Conservation (phyloP, 1,140 invertebrate genomes). For the Diachasma alloeum region DNA sequence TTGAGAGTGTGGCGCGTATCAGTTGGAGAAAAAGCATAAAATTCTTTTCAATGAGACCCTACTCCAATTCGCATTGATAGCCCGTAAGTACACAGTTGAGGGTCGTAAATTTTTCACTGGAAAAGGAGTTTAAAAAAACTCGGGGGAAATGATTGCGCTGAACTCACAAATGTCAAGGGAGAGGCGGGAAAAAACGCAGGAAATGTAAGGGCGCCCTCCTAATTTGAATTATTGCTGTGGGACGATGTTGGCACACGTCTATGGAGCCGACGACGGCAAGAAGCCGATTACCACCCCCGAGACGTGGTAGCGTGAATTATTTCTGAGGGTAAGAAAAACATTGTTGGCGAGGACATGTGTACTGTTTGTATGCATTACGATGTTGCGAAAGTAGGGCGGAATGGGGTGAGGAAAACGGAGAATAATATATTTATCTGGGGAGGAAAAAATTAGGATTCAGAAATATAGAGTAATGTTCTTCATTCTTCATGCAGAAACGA, state of each 20-base stretch:
- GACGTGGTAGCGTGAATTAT: conserved; percentile 20
- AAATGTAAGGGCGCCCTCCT: neutral
- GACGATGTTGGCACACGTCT: neutral
- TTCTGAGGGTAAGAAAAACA: conserved; percentile 19
- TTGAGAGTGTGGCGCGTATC: neutral
- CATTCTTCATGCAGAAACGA: no score
- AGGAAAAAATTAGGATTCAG: no score
- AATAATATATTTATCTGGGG: neutral
- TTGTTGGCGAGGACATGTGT: conserved; percentile 15
- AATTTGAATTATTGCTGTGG: conserved; percentile 24
- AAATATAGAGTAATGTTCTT: no score
- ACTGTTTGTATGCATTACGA: conserved; percentile 4
- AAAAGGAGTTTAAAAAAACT: neutral
- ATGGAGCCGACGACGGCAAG: conserved; percentile 1
- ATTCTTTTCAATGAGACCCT: neutral
- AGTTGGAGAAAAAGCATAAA: neutral
- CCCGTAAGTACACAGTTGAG: neutral
- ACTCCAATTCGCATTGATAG: neutral
- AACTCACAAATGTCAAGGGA: neutral
- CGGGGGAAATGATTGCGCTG: neutral
- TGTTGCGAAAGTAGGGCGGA: neutral
- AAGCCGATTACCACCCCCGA: conserved; percentile 20
- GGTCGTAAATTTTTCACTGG: neutral
- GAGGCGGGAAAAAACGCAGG: neutral
- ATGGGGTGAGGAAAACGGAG: neutral